phyloP scores from a whole-genome alignment of 2,888 invertebrate genomes.

The Neoascia interrupta region DNA sequence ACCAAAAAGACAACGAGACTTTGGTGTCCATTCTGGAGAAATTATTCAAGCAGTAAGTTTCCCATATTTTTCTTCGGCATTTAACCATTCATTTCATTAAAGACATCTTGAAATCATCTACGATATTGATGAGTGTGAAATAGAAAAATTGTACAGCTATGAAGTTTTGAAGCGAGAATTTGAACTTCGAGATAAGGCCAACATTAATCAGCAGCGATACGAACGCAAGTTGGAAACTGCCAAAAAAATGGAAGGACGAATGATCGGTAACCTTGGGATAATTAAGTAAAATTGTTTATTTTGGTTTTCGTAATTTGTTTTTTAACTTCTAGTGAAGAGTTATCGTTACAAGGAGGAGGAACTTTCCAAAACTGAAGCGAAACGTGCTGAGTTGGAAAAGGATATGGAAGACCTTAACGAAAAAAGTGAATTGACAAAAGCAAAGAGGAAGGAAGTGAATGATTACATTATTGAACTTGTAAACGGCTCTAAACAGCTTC shows the following conservation, averaged over 20 bases:
- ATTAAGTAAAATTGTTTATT: not conserved
- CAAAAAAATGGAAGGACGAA: conserved; percentile 44
- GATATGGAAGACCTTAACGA: not conserved
- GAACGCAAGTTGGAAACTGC: conserved; percentile 34
- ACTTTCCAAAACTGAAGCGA: not conserved
- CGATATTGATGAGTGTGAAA: conserved; percentile 33
- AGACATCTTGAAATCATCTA: conserved; percentile 31
- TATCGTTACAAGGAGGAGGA: conserved; percentile 35
- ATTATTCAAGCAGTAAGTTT: conserved; percentile 46
- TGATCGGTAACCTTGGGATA: not conserved
- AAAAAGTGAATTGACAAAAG: not conserved
- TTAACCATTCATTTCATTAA: not conserved
- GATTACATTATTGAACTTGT: conserved; percentile 26
- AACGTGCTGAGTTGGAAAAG: conserved; percentile 10
- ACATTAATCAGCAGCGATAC: conserved; percentile 26
- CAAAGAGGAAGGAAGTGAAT: not conserved
- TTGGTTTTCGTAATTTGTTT: no score
- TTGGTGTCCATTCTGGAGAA: conserved; percentile 24
- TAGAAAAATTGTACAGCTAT: conserved; percentile 39
- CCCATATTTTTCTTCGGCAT: not conserved
- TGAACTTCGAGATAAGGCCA: conserved; percentile 28
- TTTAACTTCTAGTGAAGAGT: not conserved
- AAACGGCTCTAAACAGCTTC: conserved; percentile 14
- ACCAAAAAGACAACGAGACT: not conserved
- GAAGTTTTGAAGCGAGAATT: conserved; percentile 42